A percentile compares a stretch with the other conserved stretches of the same genome.
These are phyloP conservation scores for Cryptotermes secundus DNA, from an alignment of 1,140 invertebrate genomes.

Conservation along the genomic window DNA sequence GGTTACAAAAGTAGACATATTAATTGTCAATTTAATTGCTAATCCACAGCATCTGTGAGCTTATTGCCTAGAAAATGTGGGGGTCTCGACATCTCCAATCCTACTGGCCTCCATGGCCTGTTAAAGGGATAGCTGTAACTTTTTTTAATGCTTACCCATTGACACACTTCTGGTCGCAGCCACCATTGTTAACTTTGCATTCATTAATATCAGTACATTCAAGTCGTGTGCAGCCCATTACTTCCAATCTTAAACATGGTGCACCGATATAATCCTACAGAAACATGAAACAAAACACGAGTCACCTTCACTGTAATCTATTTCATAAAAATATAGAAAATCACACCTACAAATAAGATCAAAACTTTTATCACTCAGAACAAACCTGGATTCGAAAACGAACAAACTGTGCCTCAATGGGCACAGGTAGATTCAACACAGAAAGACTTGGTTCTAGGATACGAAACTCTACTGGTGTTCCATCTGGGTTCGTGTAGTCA, in stretches of 20 bases:
- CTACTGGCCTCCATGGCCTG: too few species aligned
- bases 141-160: constrained; percentile 68
- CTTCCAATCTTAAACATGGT: constrained; percentile 87
- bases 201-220: constrained; percentile 93
- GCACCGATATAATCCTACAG: constrained; percentile 75
- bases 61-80: too few species aligned
- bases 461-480: constrained; percentile 88
- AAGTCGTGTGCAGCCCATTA: constrained; percentile 89
- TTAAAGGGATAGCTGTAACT: too few species aligned
- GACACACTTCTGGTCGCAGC: constrained; percentile 91
- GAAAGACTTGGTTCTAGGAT: constrained; percentile 84
- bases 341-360: neutral
- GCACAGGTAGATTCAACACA: constrained; percentile 83
- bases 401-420: constrained; percentile 88
- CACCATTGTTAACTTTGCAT: constrained; percentile 84
- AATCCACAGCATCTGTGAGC: too few species aligned
- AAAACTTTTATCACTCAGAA: neutral
- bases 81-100: too few species aligned
- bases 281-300: neutral
- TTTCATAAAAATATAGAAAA: neutral
- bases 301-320: neutral
- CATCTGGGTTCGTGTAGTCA: constrained; percentile 89
- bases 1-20: too few species aligned
- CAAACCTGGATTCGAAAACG: constrained; percentile 76
- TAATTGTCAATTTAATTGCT: neutral